phyloP scores from a whole-genome alignment of 2,113 vertebrate species.

The Poecilia latipinna region DNA sequence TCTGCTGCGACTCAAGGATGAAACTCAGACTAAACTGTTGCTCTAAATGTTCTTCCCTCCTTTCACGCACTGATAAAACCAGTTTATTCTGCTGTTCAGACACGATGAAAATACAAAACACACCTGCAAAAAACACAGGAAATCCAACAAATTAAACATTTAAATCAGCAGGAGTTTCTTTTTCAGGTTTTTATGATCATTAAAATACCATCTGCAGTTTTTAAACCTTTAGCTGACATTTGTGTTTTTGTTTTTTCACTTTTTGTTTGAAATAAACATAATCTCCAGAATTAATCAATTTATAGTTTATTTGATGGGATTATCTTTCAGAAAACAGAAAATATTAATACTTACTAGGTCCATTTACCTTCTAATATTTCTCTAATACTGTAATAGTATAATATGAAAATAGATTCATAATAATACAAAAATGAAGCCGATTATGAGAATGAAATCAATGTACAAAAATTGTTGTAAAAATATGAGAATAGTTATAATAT shows the following conservation, averaged over 20 bases:
- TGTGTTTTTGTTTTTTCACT: neutral
- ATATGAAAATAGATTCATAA: no score
- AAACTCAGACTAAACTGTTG: conserved; percentile 60
- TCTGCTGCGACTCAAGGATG: conserved; percentile 59
- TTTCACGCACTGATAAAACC: conserved; percentile 37
- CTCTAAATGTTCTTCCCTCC: neutral
- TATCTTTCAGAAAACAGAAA: neutral
- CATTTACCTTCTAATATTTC: neutral
- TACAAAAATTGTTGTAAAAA: no score
- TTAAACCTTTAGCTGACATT: neutral
- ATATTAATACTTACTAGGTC: neutral
- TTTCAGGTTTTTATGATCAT: neutral
- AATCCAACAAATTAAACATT: neutral
- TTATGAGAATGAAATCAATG: no score
- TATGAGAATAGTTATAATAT: no score
- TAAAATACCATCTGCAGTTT: neutral
- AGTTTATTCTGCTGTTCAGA: neutral
- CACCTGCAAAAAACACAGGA: no score
- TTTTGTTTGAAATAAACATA: neutral
- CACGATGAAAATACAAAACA: no score
- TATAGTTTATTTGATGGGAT: neutral
- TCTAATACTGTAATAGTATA: no score
- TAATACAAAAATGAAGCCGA: no score
- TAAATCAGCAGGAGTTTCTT: neutral
- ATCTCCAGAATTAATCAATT: neutral